A percentile compares a stretch with the other conserved stretches of the same genome.
Conservation (phyloP, 2,888 invertebrate species). For the Taphrorychus bicolor region DNA sequence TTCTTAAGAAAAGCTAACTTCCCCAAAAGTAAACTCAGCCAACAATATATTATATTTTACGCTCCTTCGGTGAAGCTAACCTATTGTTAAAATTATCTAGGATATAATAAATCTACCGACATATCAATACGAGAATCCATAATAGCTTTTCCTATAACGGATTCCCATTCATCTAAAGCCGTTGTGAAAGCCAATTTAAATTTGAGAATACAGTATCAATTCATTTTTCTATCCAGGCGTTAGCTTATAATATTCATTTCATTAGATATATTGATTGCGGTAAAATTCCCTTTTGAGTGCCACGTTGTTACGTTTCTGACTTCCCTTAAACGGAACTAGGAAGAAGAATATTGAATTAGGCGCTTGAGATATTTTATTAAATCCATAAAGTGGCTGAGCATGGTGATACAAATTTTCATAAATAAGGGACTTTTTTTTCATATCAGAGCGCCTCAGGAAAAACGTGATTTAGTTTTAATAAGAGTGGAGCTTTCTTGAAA, state of each 20-base stretch:
- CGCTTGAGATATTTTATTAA: conserved; percentile 34
- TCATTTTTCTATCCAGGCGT: neutral
- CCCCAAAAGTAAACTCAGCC: conserved; percentile 17
- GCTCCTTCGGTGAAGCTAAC: conserved; percentile 17
- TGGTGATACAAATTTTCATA: conserved; percentile 31
- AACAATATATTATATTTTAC: conserved; percentile 35
- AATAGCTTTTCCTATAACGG: conserved; percentile 29
- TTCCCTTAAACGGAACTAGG: neutral
- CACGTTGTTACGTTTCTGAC: neutral
- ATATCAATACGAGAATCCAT: conserved; percentile 31
- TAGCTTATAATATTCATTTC: conserved; percentile 17
- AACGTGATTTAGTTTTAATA: neutral
- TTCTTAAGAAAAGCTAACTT: neutral
- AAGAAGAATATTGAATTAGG: conserved; percentile 30
- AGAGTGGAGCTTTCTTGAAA: neutral
- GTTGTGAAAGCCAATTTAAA: conserved; percentile 30
- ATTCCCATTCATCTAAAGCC: conserved; percentile 26
- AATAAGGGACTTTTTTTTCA: conserved; percentile 25
- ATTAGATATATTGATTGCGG: conserved; percentile 18
- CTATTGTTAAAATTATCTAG: conserved; percentile 37
- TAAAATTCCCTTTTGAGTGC: conserved; percentile 3
- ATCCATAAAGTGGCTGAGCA: conserved; percentile 22
- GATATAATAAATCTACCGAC: conserved; percentile 35
- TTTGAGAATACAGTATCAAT: neutral
- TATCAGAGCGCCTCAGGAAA: conserved; percentile 13